Evolutionary conservation across 2,113 vertebrate genomes (phyloP), one percentile per base, ranked within the genome.

Genomic region (Vidua macroura): DNA sequence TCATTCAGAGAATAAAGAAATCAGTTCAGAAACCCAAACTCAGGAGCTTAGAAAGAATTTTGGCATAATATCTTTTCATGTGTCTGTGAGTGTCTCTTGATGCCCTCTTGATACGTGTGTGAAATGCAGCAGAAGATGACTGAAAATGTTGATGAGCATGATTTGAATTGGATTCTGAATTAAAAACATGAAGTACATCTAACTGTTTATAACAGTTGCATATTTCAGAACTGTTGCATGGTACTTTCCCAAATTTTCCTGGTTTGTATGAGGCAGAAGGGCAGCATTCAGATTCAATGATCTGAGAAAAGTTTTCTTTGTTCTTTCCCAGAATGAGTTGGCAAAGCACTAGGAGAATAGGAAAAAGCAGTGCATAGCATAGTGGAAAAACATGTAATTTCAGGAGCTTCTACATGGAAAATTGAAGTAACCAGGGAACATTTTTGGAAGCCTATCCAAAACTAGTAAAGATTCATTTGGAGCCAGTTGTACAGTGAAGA

Each of bases 291-390:
- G 60, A 64, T 78, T 67, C 88, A 82, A 24, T 76, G 83, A 95
- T 73, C 68, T 91, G 86, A 74, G 77, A 68, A 72, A n/a, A 75
- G 48, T 72, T 91, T 81, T 64, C 64, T 91, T 90, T 92, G 80
- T 83, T 90, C 39, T 17, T 64, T 35, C 51, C 44, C 73, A 72
- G 77, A 68, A 73, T 78, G 80, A 92, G 35, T 18, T 84, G 83
- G 69, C 86, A 73, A 8, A 49, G 21, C 41, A 19, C 19, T 72
- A 30, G 51, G 72, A 66, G 80, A 83, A 52, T 35, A 37, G 59
- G 60, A 78, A 83, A 92, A 88, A 59, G 33, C 68, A 67, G 18
- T 44, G 44, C 31, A 15, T 52, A 69, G 25, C 1, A 2, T n/a
- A 48, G 41, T 82, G 46, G 80, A 52, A 92, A 93, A 94, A 39